A percentile compares a stretch with the other conserved stretches of the same genome.
phyloP scores from a whole-genome alignment of 2,113 vertebrate species.

The Gulo gulo region DNA sequence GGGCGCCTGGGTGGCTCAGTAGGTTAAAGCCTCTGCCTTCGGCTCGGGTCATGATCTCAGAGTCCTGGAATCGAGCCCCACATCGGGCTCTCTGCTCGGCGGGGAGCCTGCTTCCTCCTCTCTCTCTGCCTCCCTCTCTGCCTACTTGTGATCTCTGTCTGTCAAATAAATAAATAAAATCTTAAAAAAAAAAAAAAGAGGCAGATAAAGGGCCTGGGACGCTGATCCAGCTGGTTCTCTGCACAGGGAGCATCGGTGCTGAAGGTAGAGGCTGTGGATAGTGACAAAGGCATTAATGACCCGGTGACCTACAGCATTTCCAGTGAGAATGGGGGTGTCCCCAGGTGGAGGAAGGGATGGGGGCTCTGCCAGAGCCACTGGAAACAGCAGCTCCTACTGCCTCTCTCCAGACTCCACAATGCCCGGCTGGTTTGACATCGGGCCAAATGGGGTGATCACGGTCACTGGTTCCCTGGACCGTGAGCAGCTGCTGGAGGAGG shows the following conservation, averaged over 20 bases:
- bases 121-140: no score
- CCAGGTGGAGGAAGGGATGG: not conserved
- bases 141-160: no score
- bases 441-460: slow-evolving; percentile 78
- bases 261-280: slow-evolving; percentile 84
- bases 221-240: not conserved
- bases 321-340: slow-evolving; percentile 75
- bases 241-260: slow-evolving; percentile 80
- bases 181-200: no score
- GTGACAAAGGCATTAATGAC: slow-evolving; percentile 86
- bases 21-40: no score
- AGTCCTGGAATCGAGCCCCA: no score
- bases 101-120: no score
- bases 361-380: not conserved
- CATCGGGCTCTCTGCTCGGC: no score
- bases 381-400: not conserved
- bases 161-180: no score
- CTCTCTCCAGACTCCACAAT: slow-evolving; percentile 70
- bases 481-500: slow-evolving; percentile 81
- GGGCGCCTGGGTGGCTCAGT: not conserved
- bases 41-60: no score
- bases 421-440: slow-evolving; percentile 83
- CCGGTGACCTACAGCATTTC: slow-evolving; percentile 82
- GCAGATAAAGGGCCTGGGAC: not conserved
- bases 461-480: slow-evolving; percentile 85